phyloP scores from a whole-genome alignment of 2,113 vertebrate genomes.

The Lepus timidus region DNA sequence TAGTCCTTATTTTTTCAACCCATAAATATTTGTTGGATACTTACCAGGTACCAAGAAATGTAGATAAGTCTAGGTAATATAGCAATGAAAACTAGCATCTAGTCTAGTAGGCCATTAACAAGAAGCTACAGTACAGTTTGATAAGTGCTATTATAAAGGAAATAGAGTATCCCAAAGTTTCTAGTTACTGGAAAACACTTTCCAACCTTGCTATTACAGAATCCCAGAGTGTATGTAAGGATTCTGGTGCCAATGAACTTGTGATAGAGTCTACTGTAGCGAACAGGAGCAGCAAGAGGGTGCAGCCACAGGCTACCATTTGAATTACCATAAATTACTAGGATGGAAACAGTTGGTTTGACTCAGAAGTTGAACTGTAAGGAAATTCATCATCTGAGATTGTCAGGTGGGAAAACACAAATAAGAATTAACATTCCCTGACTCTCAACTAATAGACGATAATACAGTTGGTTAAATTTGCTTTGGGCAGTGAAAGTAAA shows the following conservation, averaged over 20 bases:
- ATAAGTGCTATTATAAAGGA: neutral
- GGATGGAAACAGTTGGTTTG: neutral
- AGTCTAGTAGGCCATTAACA: neutral
- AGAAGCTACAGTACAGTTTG: neutral
- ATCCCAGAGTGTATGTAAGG: neutral
- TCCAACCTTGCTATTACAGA: neutral
- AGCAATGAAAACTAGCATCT: neutral
- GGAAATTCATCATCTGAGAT: neutral
- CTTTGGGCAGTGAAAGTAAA: neutral
- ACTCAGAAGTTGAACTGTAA: neutral
- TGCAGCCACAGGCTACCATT: neutral
- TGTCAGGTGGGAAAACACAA: neutral
- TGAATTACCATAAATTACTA: neutral
- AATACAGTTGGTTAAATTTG: constrained; percentile 10
- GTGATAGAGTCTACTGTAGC: neutral
- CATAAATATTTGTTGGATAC: neutral
- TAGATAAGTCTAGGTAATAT: neutral
- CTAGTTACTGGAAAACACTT: neutral
- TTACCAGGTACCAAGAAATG: neutral
- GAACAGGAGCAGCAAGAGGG: neutral
- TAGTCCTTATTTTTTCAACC: neutral
- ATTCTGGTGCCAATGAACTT: neutral
- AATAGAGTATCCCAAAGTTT: neutral
- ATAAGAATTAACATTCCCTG: neutral
- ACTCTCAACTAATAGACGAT: neutral